These are phyloP conservation scores for Nomada ruficornis DNA, from an alignment of 2,888 invertebrate species.

Conservation along the genomic window DNA sequence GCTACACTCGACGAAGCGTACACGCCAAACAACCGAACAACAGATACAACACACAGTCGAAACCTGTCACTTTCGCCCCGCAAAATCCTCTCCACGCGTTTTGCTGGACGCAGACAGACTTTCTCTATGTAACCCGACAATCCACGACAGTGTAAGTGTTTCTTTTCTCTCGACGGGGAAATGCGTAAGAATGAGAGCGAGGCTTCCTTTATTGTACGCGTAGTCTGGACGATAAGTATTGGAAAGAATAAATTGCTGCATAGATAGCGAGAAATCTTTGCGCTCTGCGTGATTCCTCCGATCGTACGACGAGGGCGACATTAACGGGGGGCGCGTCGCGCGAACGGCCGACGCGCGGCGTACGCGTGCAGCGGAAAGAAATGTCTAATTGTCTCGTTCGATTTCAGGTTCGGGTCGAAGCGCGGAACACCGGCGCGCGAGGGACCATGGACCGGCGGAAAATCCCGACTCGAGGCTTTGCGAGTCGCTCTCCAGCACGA, in stretches of 20 bases:
- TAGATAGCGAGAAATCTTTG: neutral
- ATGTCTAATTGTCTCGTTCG: constrained; percentile 49
- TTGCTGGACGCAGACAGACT: too few species aligned
- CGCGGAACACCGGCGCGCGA: neutral
- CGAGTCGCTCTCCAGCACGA: constrained; percentile 1
- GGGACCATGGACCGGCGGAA: neutral
- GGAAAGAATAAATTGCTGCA: constrained; percentile 45
- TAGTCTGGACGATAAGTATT: constrained; percentile 2
- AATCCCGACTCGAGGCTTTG: neutral
- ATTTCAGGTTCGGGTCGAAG: constrained; percentile 56
- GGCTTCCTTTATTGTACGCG: constrained; percentile 33
- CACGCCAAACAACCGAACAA: too few species aligned
- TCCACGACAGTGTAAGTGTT: too few species aligned
- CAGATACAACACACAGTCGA: too few species aligned
- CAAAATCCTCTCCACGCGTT: too few species aligned
- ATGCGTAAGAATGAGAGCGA: too few species aligned
- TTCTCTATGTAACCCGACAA: too few species aligned
- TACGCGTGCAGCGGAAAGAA: too few species aligned
- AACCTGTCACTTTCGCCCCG: too few species aligned
- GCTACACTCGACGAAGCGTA: neutral
- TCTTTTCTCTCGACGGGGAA: too few species aligned
- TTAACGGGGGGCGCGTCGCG: neutral
- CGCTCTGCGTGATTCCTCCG: neutral
- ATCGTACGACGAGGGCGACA: neutral
- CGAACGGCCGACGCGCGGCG: too few species aligned